Conservation (phyloP, 1,140 invertebrate species). For the Galleria mellonella region DNA sequence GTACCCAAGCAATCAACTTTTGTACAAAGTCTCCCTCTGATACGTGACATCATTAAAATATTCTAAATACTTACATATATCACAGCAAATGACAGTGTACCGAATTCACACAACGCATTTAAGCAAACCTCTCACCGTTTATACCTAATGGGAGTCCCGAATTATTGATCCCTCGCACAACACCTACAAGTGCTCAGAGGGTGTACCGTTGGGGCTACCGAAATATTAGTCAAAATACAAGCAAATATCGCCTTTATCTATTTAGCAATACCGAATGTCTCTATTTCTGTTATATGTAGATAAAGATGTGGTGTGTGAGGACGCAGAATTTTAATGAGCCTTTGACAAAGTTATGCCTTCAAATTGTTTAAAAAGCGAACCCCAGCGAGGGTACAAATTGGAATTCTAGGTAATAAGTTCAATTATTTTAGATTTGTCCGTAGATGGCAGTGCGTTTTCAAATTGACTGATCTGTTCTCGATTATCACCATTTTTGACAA, state of each 20-base stretch:
- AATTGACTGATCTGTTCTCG: too few species aligned
- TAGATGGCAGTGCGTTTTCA: too few species aligned
- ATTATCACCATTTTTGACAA: too few species aligned
- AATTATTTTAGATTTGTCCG: neutral
- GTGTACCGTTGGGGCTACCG: neutral
- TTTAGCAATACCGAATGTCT: neutral
- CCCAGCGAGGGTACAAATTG: conserved; percentile 4
- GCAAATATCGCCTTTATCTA: neutral
- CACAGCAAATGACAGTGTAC: too few species aligned
- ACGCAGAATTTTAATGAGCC: conserved; percentile 22
- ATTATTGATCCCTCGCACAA: neutral
- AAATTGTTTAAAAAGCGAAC: neutral
- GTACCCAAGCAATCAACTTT: too few species aligned
- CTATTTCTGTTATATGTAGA: neutral
- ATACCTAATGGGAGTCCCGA: neutral
- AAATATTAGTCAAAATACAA: neutral
- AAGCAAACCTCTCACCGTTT: too few species aligned
- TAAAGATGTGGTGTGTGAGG: conserved; percentile 6
- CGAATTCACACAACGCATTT: too few species aligned
- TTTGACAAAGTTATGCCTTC: conserved; percentile 16
- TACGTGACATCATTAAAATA: too few species aligned
- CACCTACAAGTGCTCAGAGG: neutral
- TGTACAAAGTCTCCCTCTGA: too few species aligned
- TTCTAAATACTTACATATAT: too few species aligned
- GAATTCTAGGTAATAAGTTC: neutral